Conservation (phyloP, 2,113 vertebrate species). For the Gymnorhina tibicen region DNA sequence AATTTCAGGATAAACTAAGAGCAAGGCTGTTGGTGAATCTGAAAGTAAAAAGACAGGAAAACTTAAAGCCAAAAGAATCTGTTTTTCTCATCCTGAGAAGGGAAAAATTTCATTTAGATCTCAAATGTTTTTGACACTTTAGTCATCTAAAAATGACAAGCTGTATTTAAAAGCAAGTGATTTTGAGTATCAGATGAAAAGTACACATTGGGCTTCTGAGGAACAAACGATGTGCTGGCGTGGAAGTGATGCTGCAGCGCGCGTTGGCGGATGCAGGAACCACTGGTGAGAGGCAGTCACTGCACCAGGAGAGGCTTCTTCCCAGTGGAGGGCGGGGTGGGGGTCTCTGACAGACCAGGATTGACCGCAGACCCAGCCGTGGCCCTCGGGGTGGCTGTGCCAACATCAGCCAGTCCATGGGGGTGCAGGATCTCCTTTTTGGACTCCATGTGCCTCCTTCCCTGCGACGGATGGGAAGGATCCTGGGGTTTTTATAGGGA, state of each 20-base stretch:
- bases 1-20: not conserved
- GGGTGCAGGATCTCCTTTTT: not conserved
- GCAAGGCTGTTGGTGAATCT: not conserved
- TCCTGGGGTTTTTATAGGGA: not conserved
- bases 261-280: not conserved
- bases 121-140: slow-evolving; percentile 23
- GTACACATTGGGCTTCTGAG: not conserved
- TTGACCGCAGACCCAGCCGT: rapidly evolving
- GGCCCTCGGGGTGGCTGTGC: not conserved
- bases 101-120: not conserved
- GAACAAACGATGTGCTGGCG: slow-evolving; percentile 9
- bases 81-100: slow-evolving; percentile 20
- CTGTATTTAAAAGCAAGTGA: slow-evolving; percentile 42
- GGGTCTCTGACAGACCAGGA: not conserved
- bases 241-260: not conserved
- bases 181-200: slow-evolving; percentile 25
- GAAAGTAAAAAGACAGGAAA: not conserved
- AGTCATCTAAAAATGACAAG: slow-evolving; percentile 30
- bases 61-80: not conserved
- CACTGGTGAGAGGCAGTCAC: not conserved
- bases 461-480: not conserved
- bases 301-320: not conserved
- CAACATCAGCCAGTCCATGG: not conserved
- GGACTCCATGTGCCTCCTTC: not conserved
- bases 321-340: not conserved